A percentile compares a stretch with the other conserved stretches of the same genome.
These are phyloP conservation scores for Mystacornis crossleyi DNA, from an alignment of 2,113 vertebrate species.

Conservation along the genomic window DNA sequence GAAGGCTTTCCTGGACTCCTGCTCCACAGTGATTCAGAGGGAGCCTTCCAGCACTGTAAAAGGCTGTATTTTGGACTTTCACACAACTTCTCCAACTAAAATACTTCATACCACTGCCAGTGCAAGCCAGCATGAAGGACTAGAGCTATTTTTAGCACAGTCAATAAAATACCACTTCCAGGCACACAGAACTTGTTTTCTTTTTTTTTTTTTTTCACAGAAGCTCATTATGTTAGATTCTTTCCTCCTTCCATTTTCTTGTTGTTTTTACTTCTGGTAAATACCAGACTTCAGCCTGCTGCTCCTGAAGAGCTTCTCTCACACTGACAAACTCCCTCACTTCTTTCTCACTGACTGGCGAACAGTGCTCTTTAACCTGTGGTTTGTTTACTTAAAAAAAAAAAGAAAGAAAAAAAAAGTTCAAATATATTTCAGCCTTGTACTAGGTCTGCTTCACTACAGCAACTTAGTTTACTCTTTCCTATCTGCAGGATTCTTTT, in stretches of 20 bases:
- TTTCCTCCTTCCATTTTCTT: neutral
- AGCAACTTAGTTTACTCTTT: neutral
- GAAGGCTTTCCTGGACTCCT: neutral
- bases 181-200: neutral
- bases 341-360: neutral
- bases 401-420: neutral
- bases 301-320: neutral
- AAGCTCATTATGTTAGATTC: neutral
- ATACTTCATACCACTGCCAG: neutral
- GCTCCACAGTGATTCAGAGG: neutral
- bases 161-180: neutral
- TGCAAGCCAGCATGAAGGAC: neutral
- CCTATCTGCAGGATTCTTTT: neutral
- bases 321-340: neutral
- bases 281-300: neutral
- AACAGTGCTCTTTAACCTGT: neutral
- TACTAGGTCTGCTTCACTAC: neutral
- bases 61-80: accelerated
- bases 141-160: neutral
- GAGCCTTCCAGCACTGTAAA: neutral
- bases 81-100: neutral
- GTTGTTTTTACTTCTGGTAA: neutral
- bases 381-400: neutral
- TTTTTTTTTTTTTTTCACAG: no score
- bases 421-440: neutral